Conservation (phyloP, 2,888 invertebrate genomes). For the Cloeon dipterum region DNA sequence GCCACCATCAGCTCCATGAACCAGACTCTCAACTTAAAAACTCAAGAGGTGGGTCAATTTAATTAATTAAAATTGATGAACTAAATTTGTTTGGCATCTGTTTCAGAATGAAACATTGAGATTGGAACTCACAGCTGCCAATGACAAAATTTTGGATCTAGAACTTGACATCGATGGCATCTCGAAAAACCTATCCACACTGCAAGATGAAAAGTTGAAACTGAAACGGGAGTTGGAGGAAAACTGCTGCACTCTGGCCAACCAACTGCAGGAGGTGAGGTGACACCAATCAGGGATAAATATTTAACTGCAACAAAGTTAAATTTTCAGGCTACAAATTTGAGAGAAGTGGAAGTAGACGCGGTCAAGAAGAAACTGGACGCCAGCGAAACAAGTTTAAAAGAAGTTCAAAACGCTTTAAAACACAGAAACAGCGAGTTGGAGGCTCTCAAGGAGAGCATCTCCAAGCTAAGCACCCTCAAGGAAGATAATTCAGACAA, state of each 20-base stretch:
- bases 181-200: constrained; percentile 21
- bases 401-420: constrained; percentile 17
- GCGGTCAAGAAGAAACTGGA: constrained; percentile 21
- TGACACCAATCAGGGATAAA: constrained; percentile 5
- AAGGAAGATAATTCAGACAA: constrained; percentile 8
- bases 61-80: too few species aligned
- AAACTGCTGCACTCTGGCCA: background rate
- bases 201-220: constrained; percentile 26
- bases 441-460: constrained; percentile 11
- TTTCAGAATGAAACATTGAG: constrained; percentile 19
- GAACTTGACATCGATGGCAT: constrained; percentile 2
- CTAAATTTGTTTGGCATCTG: too few species aligned
- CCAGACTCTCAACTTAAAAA: constrained; percentile 17
- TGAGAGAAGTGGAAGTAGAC: constrained; percentile 17
- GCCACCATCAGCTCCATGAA: constrained; percentile 22
- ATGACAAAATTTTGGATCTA: constrained; percentile 2
- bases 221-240: constrained; percentile 14
- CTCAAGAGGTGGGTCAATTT: constrained; percentile 17
- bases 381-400: constrained; percentile 14
- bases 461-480: constrained; percentile 6
- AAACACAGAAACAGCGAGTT: constrained; percentile 17
- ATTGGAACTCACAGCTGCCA: constrained; percentile 16
- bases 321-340: background rate
- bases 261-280: constrained; percentile 31
- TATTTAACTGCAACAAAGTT: background rate